Conservation (phyloP, 2,113 vertebrate species). For the Otus sunia region DNA sequence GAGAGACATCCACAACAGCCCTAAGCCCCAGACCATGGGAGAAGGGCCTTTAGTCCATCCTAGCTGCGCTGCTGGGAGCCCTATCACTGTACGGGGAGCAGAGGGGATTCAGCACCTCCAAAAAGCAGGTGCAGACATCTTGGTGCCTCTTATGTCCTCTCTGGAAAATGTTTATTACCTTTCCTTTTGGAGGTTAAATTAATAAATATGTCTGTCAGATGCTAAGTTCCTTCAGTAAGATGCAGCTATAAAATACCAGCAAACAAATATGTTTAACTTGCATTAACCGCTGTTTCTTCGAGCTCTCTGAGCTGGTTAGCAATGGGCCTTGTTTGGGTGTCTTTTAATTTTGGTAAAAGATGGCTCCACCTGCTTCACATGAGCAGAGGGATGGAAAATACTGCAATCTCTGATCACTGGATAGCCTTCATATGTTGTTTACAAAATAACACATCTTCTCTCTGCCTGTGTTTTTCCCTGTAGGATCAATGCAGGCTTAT, state of each 20-base stretch:
- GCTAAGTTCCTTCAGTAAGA: background rate
- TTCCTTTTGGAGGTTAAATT: background rate
- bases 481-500: background rate
- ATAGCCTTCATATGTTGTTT: conserved; percentile 45
- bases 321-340: background rate
- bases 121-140: background rate
- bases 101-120: background rate
- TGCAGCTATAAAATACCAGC: background rate
- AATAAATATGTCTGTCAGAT: background rate
- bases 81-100: rapidly evolving
- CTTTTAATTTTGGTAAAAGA: conserved; percentile 28
- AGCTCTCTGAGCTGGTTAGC: background rate
- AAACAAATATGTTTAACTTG: background rate
- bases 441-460: conserved; percentile 51
- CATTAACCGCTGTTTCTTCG: rapidly evolving
- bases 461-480: background rate
- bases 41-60: background rate
- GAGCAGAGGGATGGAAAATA: background rate
- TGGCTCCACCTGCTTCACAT: conserved; percentile 3
- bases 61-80: background rate
- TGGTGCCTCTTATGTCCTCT: background rate
- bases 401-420: background rate
- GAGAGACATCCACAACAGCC: rapidly evolving
- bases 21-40: rapidly evolving
- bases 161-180: background rate